Evolutionary conservation across 2,113 vertebrate species (phyloP).

Genomic region (Elephas maximus): DNA sequence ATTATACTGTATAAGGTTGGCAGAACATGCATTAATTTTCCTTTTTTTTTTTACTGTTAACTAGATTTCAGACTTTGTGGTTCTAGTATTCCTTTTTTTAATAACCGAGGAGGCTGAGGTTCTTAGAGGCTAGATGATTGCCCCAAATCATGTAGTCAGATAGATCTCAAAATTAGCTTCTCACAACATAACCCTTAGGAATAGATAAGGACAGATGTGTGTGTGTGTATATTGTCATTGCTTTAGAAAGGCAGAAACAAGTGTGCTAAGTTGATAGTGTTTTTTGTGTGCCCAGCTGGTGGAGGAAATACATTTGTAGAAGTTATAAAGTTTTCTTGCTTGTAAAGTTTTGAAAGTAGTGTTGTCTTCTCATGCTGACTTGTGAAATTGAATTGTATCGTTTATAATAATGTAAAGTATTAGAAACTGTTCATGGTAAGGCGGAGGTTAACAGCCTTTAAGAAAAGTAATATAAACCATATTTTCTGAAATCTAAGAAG

Average conservation of each 20-base stretch:
- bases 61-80: background rate
- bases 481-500: constrained; percentile 23
- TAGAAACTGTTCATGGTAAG: constrained; percentile 5
- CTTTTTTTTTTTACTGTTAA: background rate
- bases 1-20: background rate
- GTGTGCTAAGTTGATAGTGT: background rate
- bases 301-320: constrained; percentile 20
- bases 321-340: background rate
- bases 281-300: background rate
- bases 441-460: constrained; percentile 33
- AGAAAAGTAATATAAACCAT: background rate
- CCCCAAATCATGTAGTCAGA: background rate
- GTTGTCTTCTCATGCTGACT: constrained; percentile 15
- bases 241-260: background rate
- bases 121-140: constrained; percentile 20
- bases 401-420: constrained; percentile 22
- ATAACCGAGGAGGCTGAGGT: constrained; percentile 17
- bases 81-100: background rate
- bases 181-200: background rate
- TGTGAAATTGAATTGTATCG: constrained; percentile 37
- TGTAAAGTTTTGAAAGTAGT: constrained; percentile 36
- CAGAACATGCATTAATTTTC: background rate
- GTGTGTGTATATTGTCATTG: background rate
- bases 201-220: background rate
- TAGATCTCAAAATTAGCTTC: constrained; percentile 40